phyloP scores from a whole-genome alignment of 2,797 vertebrate species.

The Podarcis lilfordi region DNA sequence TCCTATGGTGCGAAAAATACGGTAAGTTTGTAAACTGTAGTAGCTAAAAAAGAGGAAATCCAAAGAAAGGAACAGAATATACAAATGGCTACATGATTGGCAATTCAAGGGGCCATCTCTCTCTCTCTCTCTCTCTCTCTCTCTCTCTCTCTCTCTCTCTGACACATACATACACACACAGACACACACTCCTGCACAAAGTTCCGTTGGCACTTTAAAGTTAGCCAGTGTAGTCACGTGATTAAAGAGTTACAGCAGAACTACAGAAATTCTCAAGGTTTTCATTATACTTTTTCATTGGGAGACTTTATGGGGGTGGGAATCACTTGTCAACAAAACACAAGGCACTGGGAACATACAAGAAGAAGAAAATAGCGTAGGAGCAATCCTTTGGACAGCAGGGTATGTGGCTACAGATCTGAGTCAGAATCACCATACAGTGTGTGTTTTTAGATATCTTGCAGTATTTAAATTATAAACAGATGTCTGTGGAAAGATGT shows the following conservation, averaged over 20 bases:
- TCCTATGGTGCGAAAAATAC: no score
- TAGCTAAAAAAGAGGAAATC: slow-evolving; percentile 1
- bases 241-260: not conserved
- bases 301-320: not conserved
- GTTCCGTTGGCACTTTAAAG: not conserved
- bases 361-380: slow-evolving; percentile 35
- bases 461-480: slow-evolving; percentile 69
- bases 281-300: slow-evolving; percentile 6
- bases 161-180: no score
- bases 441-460: slow-evolving; percentile 39
- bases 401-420: slow-evolving; percentile 45
- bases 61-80: not conserved
- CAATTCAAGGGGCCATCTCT: not conserved
- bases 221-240: not conserved
- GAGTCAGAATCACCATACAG: slow-evolving; percentile 52
- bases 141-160: accelerated
- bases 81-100: not conserved
- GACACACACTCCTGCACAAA: not conserved
- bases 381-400: slow-evolving; percentile 30
- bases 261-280: not conserved
- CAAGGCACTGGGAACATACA: slow-evolving; percentile 30
- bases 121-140: not conserved
- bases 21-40: no score
- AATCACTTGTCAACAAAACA: slow-evolving; percentile 37
- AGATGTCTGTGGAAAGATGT: slow-evolving; percentile 66